These are phyloP conservation scores for Reinhardtius hippoglossoides DNA, from an alignment of 2,113 vertebrate species.

Conservation along the genomic window DNA sequence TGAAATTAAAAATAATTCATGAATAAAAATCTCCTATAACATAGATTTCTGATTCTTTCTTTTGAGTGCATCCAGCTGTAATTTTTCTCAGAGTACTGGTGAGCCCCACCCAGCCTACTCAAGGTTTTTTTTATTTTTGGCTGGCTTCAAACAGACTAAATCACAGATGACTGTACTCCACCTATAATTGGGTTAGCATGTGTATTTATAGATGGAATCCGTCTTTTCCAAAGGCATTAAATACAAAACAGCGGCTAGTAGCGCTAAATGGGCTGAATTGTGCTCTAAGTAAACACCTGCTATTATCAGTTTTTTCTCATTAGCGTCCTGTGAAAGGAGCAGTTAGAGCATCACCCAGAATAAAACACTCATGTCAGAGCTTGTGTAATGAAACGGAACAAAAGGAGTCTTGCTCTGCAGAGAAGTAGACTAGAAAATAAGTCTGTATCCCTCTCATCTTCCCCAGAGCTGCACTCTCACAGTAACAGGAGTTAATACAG, in stretches of 20 bases:
- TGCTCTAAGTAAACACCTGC: slow-evolving; percentile 41
- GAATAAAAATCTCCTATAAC: neutral
- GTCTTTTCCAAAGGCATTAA: slow-evolving; percentile 48
- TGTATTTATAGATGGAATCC: slow-evolving; percentile 71
- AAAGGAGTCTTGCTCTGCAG: neutral
- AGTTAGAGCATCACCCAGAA: slow-evolving; percentile 16
- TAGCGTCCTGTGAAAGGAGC: slow-evolving; percentile 31
- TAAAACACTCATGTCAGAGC: neutral
- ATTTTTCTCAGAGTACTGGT: slow-evolving; percentile 57
- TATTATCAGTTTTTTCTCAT: slow-evolving; percentile 47
- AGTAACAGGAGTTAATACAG: slow-evolving; percentile 23
- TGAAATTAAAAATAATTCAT: neutral
- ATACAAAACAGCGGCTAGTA: slow-evolving; percentile 42
- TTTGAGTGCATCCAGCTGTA: slow-evolving; percentile 39
- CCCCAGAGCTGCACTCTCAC: slow-evolving; percentile 11
- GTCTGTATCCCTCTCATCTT: slow-evolving; percentile 23
- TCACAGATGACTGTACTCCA: slow-evolving; percentile 68
- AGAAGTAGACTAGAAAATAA: slow-evolving; percentile 9
- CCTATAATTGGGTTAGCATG: slow-evolving; percentile 75
- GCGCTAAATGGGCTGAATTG: slow-evolving; percentile 48
- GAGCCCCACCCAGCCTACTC: slow-evolving; percentile 46
- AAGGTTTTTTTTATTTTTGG: slow-evolving; percentile 51
- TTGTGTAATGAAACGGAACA: neutral
- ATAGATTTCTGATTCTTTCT: slow-evolving; percentile 11
- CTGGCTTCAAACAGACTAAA: slow-evolving; percentile 64